These are phyloP conservation scores for Brachionus rubens DNA, from an alignment of 1,140 invertebrate species.

Conservation along the genomic window DNA sequence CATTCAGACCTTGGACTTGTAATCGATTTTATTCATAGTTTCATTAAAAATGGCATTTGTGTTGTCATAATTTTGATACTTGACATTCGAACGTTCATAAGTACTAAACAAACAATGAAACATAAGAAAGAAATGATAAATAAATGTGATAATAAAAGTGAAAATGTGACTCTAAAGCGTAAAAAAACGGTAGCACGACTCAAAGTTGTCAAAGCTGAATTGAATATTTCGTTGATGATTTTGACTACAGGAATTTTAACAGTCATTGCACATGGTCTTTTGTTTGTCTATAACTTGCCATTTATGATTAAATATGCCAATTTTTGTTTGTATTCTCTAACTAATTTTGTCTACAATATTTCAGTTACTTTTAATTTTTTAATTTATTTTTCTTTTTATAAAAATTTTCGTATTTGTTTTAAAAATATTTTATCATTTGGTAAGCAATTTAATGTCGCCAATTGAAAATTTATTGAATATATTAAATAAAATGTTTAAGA, in stretches of 20 bases:
- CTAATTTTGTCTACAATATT: slow-evolving; percentile 13
- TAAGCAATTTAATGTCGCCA: neutral
- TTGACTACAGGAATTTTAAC: slow-evolving; percentile 19
- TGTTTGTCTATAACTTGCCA: slow-evolving; percentile 40
- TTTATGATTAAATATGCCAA: slow-evolving; percentile 13
- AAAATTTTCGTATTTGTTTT: slow-evolving; percentile 29
- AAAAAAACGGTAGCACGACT: neutral
- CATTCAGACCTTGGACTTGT: neutral
- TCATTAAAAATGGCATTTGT: slow-evolving; percentile 25
- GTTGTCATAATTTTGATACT: slow-evolving; percentile 10
- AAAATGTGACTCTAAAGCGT: neutral
- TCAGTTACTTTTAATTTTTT: slow-evolving; percentile 35
- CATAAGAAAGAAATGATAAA: neutral
- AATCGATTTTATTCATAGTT: slow-evolving; percentile 34
- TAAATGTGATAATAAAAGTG: neutral
- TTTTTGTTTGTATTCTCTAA: slow-evolving; percentile 37
- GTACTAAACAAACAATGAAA: slow-evolving; percentile 10
- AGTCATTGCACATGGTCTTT: slow-evolving; percentile 15
- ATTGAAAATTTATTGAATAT: too few species aligned
- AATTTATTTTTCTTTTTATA: slow-evolving; percentile 37
- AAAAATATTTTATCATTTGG: neutral
- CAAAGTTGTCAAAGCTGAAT: slow-evolving; percentile 18
- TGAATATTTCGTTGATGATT: slow-evolving; percentile 22
- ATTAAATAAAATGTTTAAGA: too few species aligned
- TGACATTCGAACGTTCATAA: neutral